Evolutionary conservation across 2,888 invertebrate species (phyloP), one percentile per base, ranked within the genome.

Genomic region (Ctenicera cuprea): DNA sequence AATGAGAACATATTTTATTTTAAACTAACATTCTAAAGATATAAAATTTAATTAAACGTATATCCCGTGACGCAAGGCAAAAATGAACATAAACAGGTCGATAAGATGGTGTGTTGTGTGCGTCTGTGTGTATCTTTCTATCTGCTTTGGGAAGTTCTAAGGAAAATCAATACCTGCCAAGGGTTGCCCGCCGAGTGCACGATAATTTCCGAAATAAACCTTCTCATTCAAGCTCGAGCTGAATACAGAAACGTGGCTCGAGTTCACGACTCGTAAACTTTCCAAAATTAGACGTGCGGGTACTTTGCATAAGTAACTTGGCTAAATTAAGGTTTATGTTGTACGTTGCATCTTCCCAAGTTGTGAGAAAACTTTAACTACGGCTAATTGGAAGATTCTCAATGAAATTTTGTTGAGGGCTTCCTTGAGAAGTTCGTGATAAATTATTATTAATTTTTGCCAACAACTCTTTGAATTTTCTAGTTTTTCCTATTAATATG

Each of bases 271-370:
- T 33, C 14, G 37, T 30, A 57, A 57, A 57, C 57, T 57, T 33
- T 37, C 57, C 57, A 57, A 57, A 57, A 57, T 57, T 57, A 57
- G 57, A 57, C 33, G 33, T 50, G 57, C 57, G 37, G 57, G 57
- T 37, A 18, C 33, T 57, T 57, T 30, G 33, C 57, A 37, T 37
- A 50, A 50, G 48, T 48, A 38, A 38, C 38, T 38, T 48, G 8
- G 50, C 50, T 50, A 50, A 50, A 22, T 50, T 50, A 50, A 50
- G 50, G 50, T 50, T 22, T 50, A 20, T 50, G 14, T 41, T 5
- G 41, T 33, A 41, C 14, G 41, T 2, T n/a, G 41, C 1, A 41
- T 41, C 14, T 14, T 41, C 14, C 7, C 1, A 41, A 41, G 14
- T 41, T 14, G 26, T n/a, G 14, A 41, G 41, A 41, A 33, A 33